Percentiles rank a stretch among this genome's conserved stretches.
phyloP scores from a whole-genome alignment of 1,140 invertebrate genomes.

The Nasonia vitripennis region DNA sequence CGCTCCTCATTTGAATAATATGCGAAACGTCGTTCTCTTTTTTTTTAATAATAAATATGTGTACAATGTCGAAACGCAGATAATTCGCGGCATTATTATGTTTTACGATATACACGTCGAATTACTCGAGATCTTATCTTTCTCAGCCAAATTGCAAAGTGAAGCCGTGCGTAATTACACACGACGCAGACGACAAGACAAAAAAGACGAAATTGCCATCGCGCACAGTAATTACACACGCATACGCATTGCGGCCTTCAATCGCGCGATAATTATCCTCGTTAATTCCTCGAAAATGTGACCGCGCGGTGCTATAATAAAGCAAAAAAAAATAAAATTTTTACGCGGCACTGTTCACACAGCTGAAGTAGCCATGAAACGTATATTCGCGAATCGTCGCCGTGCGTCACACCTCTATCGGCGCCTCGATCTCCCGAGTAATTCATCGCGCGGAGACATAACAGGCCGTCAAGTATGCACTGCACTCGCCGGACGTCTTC shows the following conservation, averaged over 20 bases:
- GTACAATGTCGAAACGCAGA: too few species aligned
- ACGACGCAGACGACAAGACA: neutral
- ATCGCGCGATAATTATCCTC: too few species aligned
- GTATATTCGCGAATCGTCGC: conserved; percentile 27
- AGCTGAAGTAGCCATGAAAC: too few species aligned
- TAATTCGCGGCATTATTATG: neutral
- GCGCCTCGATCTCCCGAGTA: conserved; percentile 21
- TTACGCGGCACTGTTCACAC: too few species aligned
- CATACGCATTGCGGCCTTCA: too few species aligned
- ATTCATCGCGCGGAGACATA: conserved; percentile 2
- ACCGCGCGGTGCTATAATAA: too few species aligned
- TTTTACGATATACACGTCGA: neutral
- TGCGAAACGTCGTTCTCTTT: neutral
- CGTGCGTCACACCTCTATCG: neutral
- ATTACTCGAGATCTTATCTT: neutral
- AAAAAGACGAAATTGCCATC: neutral
- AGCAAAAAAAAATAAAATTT: too few species aligned
- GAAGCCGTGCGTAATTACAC: too few species aligned
- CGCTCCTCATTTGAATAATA: neutral
- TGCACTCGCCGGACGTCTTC: neutral
- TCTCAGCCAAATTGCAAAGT: neutral
- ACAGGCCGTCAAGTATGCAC: neutral
- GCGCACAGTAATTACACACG: too few species aligned
- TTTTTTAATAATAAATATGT: too few species aligned
- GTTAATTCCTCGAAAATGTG: neutral